phyloP scores from a whole-genome alignment of 2,797 vertebrate genomes.

The Cossypha dichroa region DNA sequence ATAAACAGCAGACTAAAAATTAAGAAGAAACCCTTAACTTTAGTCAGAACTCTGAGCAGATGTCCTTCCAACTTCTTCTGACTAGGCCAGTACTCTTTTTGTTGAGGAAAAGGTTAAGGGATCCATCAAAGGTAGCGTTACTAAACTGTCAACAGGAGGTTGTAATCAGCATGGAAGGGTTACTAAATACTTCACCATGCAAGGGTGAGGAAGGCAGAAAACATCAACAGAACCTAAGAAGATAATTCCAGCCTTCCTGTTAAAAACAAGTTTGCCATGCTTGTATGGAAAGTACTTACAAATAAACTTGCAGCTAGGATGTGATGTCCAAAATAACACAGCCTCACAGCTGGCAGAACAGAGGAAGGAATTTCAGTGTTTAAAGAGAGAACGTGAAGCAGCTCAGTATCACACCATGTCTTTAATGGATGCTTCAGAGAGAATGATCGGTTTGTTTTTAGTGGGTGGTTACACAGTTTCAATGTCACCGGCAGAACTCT shows the following conservation, averaged over 20 bases:
- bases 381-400: not conserved
- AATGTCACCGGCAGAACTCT: not conserved
- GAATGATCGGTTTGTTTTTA: not conserved
- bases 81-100: not conserved
- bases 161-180: not conserved
- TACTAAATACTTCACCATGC: not conserved
- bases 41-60: not conserved
- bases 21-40: not conserved
- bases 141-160: not conserved
- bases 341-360: not conserved
- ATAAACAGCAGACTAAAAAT: not conserved
- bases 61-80: not conserved
- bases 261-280: not conserved
- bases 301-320: not conserved
- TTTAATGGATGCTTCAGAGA: not conserved
- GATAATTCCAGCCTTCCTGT: not conserved
- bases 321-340: not conserved
- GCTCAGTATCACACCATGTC: not conserved
- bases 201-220: not conserved
- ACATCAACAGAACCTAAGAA: not conserved
- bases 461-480: not conserved
- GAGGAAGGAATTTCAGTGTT: not conserved
- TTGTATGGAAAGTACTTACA: not conserved
- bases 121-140: not conserved
- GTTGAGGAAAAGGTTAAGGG: not conserved